Evolutionary conservation across 2,113 vertebrate species (phyloP).

Genomic region (human): DNA sequence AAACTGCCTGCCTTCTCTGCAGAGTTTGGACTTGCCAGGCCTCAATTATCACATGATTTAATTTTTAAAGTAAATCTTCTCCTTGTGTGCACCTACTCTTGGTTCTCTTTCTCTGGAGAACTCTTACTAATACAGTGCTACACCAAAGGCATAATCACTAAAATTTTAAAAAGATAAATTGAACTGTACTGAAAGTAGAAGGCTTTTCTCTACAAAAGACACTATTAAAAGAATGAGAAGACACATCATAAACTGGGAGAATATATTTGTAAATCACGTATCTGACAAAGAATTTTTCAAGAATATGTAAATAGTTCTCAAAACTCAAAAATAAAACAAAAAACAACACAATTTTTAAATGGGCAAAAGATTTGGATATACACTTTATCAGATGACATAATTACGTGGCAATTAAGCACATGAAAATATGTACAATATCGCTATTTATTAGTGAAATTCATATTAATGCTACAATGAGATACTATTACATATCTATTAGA

Average conservation of each 20-base stretch:
- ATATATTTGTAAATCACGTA: background rate
- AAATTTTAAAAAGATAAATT: background rate
- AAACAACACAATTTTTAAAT: background rate
- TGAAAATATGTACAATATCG: background rate
- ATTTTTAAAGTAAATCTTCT: background rate
- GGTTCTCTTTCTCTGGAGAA: background rate
- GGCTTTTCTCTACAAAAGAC: background rate
- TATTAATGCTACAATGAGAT: background rate
- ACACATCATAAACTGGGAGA: background rate
- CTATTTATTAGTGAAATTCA: background rate
- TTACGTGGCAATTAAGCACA: background rate
- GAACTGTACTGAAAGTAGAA: background rate
- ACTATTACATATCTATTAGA: background rate
- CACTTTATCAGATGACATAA: background rate
- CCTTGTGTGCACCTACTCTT: background rate
- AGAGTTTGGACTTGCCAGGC: background rate
- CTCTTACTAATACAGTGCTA: background rate
- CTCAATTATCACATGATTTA: background rate
- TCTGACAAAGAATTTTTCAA: background rate
- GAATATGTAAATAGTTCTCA: background rate
- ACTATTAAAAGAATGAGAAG: background rate
- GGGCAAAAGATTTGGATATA: background rate
- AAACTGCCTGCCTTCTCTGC: background rate
- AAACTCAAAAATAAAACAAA: background rate
- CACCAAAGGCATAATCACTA: background rate